Conservation (phyloP, 1,140 invertebrate species). For the Eupeodes corollae region DNA sequence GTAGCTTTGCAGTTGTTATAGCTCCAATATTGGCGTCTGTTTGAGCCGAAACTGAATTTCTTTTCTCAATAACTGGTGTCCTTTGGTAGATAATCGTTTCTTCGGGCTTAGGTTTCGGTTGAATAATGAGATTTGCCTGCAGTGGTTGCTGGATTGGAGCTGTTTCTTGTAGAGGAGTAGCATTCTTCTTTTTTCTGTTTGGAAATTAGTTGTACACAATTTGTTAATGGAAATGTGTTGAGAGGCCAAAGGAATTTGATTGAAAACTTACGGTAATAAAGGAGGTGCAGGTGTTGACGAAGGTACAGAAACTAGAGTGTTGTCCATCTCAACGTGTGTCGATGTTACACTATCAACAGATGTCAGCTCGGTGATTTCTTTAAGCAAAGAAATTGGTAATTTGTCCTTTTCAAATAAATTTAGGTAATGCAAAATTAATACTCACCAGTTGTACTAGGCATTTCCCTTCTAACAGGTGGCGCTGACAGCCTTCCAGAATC, state of each 20-base stretch:
- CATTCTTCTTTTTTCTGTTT: constrained; percentile 28
- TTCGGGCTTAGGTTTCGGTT: constrained; percentile 16
- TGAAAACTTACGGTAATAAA: constrained; percentile 24
- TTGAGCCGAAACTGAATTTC: constrained; percentile 32
- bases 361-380: constrained; percentile 36
- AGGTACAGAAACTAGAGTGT: constrained; percentile 29
- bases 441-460: constrained; percentile 36
- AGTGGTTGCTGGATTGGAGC: constrained; percentile 27
- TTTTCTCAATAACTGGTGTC: constrained; percentile 17
- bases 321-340: constrained; percentile 35
- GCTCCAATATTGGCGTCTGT: constrained; percentile 28
- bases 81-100: background rate
- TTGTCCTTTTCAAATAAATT: constrained; percentile 5
- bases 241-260: background rate
- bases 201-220: background rate
- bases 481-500: constrained; percentile 28
- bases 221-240: constrained; percentile 2
- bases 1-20: constrained; percentile 18
- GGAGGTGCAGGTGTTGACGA: constrained; percentile 23
- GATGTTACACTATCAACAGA: constrained; percentile 36
- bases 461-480: constrained; percentile 27
- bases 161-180: constrained; percentile 6
- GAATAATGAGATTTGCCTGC: constrained; percentile 18
- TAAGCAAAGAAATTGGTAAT: constrained; percentile 8
- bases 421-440: background rate